Conservation (phyloP, 2,797 vertebrate genomes). For the Pangasius djambal region DNA sequence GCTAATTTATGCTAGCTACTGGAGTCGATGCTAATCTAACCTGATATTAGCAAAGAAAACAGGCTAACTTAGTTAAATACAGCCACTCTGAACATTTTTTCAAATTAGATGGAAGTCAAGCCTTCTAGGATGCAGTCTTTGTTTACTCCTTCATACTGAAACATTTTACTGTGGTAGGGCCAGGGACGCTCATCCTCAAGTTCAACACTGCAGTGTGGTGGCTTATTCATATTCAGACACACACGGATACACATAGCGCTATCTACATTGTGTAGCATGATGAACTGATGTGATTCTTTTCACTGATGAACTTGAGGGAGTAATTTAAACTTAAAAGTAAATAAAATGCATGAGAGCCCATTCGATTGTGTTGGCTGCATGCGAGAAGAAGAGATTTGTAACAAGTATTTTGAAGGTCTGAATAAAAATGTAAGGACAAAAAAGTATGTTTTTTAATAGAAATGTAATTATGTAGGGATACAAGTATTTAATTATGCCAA, state of each 20-base stretch:
- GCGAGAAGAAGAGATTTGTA: not conserved
- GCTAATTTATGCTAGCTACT: not conserved
- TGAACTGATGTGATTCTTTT: not conserved
- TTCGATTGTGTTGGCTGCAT: not conserved
- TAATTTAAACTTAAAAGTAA: not conserved
- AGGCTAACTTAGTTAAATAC: not conserved
- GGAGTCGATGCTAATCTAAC: not conserved
- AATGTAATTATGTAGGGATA: not conserved
- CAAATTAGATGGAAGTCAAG: not conserved
- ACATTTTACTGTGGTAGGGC: not conserved
- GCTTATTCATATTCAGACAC: not conserved
- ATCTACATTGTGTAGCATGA: not conserved
- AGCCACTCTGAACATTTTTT: not conserved
- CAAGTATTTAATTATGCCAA: not conserved
- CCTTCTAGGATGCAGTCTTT: not conserved
- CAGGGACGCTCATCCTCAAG: not conserved
- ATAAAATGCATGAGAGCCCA: not conserved
- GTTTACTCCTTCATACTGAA: not conserved
- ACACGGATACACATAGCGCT: not conserved
- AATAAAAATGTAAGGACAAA: not conserved
- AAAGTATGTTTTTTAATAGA: not conserved
- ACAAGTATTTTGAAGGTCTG: slow-evolving; percentile 8
- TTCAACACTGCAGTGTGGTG: not conserved
- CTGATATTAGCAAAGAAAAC: not conserved
- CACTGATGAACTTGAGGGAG: not conserved